Evolutionary conservation across 2,797 vertebrate genomes (phyloP), one percentile per base, ranked within the genome.

Genomic region (Euthynnus affinis): DNA sequence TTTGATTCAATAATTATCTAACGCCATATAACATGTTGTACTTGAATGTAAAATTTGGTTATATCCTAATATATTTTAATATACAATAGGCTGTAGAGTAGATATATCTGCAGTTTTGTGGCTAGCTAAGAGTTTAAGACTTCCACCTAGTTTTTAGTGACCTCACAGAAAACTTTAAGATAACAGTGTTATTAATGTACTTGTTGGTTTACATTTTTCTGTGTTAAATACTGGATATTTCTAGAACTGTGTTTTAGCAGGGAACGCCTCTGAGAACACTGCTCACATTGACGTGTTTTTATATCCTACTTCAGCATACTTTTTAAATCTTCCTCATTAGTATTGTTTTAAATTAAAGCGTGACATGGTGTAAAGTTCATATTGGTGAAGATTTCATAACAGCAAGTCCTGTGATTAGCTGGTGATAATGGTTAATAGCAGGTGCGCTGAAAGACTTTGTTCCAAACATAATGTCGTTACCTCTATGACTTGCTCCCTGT

Each of bases 1-100:
- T 68, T 74, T 66, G 66, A 75, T 56, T 58, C 29, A 70, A 23
- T 80, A 68, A 58, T 57, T 64, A 29, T 75, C n/a, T 67, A 76
- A 80, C 73, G 76, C 71, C 83, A 87, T 77, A 71, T 48, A n/a
- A 79, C 58, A 78, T 80, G 60, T 80, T 82, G 60, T 76, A 85
- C 73, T 79, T 87, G 62, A 88, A 89, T 82, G 49, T 71, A 61
- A 63, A 32, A 78, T 63, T 34, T 80, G 74, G 27, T 49, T 48
- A 63, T 60, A 79, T 74, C 6, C 63, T 58, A 20, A 32, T 80
- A 76, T 88, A 84, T 89, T 91, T 90, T 87, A 85, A 82, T 78
- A 82, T 55, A 17, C 17, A 74, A 25, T 61, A 71, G 34, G 0
- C 52, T 74, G 17, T 73, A 63, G 29, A 57, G 23, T 74, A 71